phyloP scores from a whole-genome alignment of 2,888 invertebrate species.

The Sarcophaga carnaria region DNA sequence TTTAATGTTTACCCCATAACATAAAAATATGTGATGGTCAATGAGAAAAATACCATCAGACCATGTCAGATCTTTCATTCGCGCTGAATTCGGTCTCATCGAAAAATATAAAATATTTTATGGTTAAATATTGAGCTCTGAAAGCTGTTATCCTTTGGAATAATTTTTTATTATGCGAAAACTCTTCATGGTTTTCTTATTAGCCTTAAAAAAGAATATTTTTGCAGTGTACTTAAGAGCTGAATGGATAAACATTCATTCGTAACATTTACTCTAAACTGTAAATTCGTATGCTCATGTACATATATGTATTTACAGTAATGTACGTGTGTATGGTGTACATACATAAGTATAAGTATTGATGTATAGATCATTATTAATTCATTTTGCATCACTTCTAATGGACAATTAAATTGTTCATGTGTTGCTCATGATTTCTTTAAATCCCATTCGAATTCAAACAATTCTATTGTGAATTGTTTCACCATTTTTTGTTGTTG shows the following conservation, averaged over 20 bases:
- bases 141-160: too few species aligned
- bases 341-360: conserved; percentile 5
- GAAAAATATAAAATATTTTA: too few species aligned
- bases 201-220: background rate
- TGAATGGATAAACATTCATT: background rate
- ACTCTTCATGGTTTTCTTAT: too few species aligned
- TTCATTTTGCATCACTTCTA: conserved; percentile 64
- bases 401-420: conserved; percentile 66
- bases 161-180: too few species aligned
- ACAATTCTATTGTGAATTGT: conserved; percentile 56
- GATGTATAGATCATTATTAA: conserved; percentile 57
- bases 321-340: background rate
- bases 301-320: too few species aligned
- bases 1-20: too few species aligned
- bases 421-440: conserved; percentile 13
- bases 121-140: too few species aligned
- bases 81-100: too few species aligned
- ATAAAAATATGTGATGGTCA: too few species aligned
- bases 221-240: conserved; percentile 36
- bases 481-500: background rate
- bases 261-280: conserved; percentile 32
- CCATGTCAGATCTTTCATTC: too few species aligned
- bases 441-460: conserved; percentile 16
- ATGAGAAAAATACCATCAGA: too few species aligned
- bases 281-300: background rate